Evolutionary conservation across 2,797 vertebrate genomes (phyloP), one percentile per base, ranked within the genome.

Genomic region (Harpagifer antarcticus): DNA sequence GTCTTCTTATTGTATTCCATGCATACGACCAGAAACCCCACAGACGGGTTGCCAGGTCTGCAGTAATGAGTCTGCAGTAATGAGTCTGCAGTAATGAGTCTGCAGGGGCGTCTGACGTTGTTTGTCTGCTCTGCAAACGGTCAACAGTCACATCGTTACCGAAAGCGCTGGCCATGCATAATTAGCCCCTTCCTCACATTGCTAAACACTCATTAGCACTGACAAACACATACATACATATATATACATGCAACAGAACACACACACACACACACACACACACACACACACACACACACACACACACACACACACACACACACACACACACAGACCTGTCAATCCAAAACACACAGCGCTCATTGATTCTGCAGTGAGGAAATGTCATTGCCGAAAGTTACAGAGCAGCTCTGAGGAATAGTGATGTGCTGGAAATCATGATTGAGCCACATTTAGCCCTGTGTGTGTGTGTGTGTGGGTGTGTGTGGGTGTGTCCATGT

Each of bases 141-240:
- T 76, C 78, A 76, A 66, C 69, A 67, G 2, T 65, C 81, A 47
- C 78, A 65, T 75, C 42, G 56, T 76, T 76, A 69, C 61, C 31
- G 15, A 74, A 65, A 73, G 67, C 73, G 77, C 57, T 73, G 85
- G 76, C 40, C 76, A 85, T 5, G 73, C 88, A 86, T 92, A 88
- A 85, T 92, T 93, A 91, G 84, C 61, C 71, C 1, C 42, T 73
- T 86, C 5, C 78, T 83, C 82, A 76, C 78, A 75, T 77, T 37
- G 79, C 83, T 90, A 82, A 90, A 86, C 82, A 71, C 77, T 87
- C 83, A 87, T 92, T 93, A 91, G 84, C 10, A 16, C 49, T 52
- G 56, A 66, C 79, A 84, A 71, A 83, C 77, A 80, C 31, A 71
- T 27, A 43, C 47, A 57, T 3, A 27, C 20, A 23, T 23, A 23